Evolutionary conservation across 2,888 invertebrate genomes (phyloP).

Genomic region (Thymelicus lineola): DNA sequence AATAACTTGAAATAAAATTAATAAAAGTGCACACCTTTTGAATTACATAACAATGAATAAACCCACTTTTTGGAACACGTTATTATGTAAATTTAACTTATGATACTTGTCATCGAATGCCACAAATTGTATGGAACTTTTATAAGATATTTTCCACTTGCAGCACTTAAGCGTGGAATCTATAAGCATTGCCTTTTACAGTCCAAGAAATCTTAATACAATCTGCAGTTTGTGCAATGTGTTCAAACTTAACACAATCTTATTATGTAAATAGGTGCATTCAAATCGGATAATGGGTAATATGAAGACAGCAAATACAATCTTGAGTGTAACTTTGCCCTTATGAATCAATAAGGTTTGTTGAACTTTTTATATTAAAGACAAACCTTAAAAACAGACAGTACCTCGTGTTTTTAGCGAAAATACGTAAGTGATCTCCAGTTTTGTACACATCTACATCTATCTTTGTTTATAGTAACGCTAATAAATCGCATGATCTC

Average conservation of each 20-base stretch:
- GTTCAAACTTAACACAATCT: slow-evolving; percentile 51
- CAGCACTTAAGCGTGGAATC: slow-evolving; percentile 23
- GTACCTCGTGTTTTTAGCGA: too few species aligned
- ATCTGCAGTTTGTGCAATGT: slow-evolving; percentile 51
- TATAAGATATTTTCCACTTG: neutral
- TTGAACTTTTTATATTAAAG: slow-evolving; percentile 5
- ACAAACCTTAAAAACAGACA: neutral
- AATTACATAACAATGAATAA: neutral
- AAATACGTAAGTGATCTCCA: too few species aligned
- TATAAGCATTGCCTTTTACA: slow-evolving; percentile 44
- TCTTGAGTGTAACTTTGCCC: slow-evolving; percentile 27
- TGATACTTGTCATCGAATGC: neutral
- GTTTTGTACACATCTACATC: too few species aligned
- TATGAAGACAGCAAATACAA: slow-evolving; percentile 52
- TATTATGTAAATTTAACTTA: slow-evolving; percentile 7
- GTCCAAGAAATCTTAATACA: slow-evolving; percentile 54
- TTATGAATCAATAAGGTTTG: slow-evolving; percentile 12
- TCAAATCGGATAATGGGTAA: slow-evolving; percentile 61
- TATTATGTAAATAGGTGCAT: slow-evolving; percentile 67
- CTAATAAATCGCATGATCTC: too few species aligned
- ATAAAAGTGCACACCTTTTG: neutral
- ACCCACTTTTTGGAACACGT: neutral
- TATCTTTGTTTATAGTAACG: too few species aligned
- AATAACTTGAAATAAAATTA: neutral
- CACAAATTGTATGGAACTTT: slow-evolving; percentile 2